Conservation (phyloP, 2,797 vertebrate genomes). For the Periophthalmus magnuspinnatus region DNA sequence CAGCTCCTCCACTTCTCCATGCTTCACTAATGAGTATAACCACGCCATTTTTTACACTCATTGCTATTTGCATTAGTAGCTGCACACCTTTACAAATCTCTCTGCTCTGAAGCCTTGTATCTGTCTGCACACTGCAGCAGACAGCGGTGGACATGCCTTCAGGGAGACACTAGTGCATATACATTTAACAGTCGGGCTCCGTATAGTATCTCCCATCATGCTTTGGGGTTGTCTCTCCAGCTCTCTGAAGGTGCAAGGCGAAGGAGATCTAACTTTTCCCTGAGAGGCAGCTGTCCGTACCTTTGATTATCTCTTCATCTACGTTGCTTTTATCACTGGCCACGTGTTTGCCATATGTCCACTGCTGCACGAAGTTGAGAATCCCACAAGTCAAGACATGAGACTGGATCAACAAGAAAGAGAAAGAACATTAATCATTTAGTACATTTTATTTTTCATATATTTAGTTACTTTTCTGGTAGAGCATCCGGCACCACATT, state of each 20-base stretch:
- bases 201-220: conserved; percentile 23
- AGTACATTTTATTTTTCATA: no score
- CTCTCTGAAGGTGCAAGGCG: conserved; percentile 40
- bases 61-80: conserved; percentile 21
- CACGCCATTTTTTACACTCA: conserved; percentile 21
- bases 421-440: not conserved
- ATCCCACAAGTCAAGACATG: not conserved
- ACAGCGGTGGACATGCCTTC: conserved; percentile 28
- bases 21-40: conserved; percentile 32
- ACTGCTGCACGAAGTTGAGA: not conserved
- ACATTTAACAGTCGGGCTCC: conserved; percentile 13
- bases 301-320: conserved; percentile 51
- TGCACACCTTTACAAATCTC: conserved; percentile 16
- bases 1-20: conserved; percentile 18
- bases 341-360: conserved; percentile 5
- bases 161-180: conserved; percentile 23
- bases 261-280: conserved; percentile 40
- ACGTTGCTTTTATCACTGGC: conserved; percentile 20
- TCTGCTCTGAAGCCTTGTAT: conserved; percentile 9
- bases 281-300: conserved; percentile 37
- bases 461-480: no score
- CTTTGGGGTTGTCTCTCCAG: conserved; percentile 29
- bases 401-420: not conserved
- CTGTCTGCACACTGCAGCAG: conserved; percentile 34
- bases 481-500: no score